These are phyloP conservation scores for Ptiloglossa arizonensis DNA, from an alignment of 1,140 invertebrate species.

Conservation along the genomic window DNA sequence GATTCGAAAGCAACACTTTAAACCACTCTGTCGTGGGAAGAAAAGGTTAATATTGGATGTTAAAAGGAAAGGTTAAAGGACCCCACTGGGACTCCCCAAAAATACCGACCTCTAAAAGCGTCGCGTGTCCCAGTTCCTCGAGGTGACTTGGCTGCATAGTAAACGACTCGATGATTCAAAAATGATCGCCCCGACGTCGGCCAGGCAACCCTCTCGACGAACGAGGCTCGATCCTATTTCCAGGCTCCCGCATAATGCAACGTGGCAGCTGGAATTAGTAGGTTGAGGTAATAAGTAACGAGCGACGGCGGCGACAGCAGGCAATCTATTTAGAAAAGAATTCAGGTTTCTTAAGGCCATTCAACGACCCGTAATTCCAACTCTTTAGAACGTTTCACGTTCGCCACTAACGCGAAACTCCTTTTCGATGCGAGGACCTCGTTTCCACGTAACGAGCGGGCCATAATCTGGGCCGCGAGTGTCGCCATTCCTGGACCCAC, in stretches of 20 bases:
- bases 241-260: constrained; percentile 34
- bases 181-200: constrained; percentile 57
- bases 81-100: no score
- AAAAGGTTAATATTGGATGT: no score
- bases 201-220: constrained; percentile 64
- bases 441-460: constrained; percentile 58
- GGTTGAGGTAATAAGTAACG: constrained; percentile 77
- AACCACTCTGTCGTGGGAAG: no score
- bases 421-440: constrained; percentile 53
- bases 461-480: constrained; percentile 51
- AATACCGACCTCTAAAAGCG: no score
- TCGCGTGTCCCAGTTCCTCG: neutral
- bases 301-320: constrained; percentile 56
- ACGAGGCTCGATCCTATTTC: constrained; percentile 55
- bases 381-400: constrained; percentile 61
- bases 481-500: constrained; percentile 40
- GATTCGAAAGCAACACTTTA: no score
- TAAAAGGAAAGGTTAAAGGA: no score
- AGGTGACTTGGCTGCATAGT: neutral
- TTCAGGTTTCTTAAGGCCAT: constrained; percentile 74
- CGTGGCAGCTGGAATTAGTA: constrained; percentile 69
- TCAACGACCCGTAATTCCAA: constrained; percentile 67
- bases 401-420: constrained; percentile 55
- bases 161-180: constrained; percentile 63
- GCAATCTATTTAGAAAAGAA: constrained; percentile 77